Evolutionary conservation across 2,888 invertebrate species (phyloP), one percentile per base, ranked within the genome.

Genomic region (Acanthacorydalis orientalis): DNA sequence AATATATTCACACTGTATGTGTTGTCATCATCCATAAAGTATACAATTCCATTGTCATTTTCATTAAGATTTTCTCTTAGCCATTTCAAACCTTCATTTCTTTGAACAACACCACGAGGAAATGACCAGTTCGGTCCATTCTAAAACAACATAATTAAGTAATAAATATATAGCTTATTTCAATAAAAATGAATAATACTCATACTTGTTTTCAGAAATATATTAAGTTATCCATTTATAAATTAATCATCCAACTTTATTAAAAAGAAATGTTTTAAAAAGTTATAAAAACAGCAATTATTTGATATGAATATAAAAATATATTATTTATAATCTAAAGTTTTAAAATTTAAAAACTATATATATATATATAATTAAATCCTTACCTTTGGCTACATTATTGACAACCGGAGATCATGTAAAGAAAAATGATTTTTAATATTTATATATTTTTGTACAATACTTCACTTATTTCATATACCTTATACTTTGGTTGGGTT

Each of bases 21-120:
- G 62, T 97, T 97, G 61, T 96, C 96, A 64, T 97, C 96, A 60
- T 97, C 96, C 71, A 93, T 93, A 64, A 97, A 96, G 65, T 85
- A 97, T 0, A 96, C 81, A 37, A 93, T 78, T 11, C 87, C 82
- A 55, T 73, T 71, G 57, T 73, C 71, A 38, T 70, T 69, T n/a
- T 68, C 62, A 23, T 62, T 55, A 33, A 78, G 64, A 62, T 81
- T 77, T 1, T 72, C 68, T 51, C 86, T 68, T 1, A 91, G 67
- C 92, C 92, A 95, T 45, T 76, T 69, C 34, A 95, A 63, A 0
- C 86, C 96, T 39, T 77, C 67, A 65, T 96, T 96, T 50, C 95
- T 72, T 64, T 96, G 95, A 54, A 84, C 82, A 0, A 95, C 91
- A 1, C 95, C 95, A 52, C 93, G 75, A 0, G 93, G 85, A 58